These are phyloP conservation scores for Bilobella aurantiaca DNA, from an alignment of 1,140 invertebrate genomes.

Conservation along the genomic window DNA sequence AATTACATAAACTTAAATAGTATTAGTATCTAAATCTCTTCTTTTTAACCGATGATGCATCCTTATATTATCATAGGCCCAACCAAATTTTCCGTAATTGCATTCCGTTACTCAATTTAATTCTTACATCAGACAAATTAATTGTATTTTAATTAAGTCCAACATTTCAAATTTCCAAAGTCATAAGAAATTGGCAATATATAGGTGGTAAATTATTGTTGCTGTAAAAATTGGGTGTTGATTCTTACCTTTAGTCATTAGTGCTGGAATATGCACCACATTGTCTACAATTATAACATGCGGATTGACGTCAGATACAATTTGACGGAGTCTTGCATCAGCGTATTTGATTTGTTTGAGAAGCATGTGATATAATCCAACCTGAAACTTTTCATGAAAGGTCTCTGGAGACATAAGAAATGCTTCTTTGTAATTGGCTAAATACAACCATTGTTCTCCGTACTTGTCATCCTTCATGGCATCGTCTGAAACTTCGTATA, in stretches of 20 bases:
- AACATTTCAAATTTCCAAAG: no score
- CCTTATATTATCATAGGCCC: no score
- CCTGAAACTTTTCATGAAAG: background rate
- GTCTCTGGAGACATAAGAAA: background rate
- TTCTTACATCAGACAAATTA: no score
- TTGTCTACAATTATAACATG: background rate
- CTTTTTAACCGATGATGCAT: no score
- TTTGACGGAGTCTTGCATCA: background rate
- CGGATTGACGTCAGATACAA: background rate
- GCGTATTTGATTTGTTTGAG: background rate
- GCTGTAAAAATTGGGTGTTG: no score
- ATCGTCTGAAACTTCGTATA: background rate
- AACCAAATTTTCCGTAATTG: no score
- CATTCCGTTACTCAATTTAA: no score
- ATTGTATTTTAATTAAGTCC: no score
- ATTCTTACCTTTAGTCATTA: background rate
- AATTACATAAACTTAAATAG: no score
- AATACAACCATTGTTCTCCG: background rate
- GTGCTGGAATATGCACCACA: background rate
- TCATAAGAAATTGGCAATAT: no score
- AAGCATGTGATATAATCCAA: background rate
- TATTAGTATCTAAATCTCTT: no score
- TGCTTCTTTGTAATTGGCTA: background rate
- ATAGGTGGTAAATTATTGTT: no score
- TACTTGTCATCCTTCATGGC: background rate